Evolutionary conservation across 23 tunicate genomes (phyloP), one percentile per base, ranked within the genome.

Genomic region (Trididemnum nubilum): DNA sequence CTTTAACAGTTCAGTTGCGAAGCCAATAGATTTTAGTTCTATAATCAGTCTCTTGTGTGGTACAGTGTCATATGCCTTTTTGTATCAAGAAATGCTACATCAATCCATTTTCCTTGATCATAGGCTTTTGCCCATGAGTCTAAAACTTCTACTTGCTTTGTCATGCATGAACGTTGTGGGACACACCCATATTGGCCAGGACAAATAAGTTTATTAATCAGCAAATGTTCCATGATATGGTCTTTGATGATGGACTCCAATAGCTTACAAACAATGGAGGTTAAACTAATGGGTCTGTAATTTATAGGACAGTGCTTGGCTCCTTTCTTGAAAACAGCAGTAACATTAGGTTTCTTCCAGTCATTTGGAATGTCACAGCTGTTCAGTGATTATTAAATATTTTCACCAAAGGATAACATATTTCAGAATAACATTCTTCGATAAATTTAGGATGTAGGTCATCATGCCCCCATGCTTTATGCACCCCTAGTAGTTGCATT

Each of bases 401-500:
- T 26, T 25, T 64, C 21, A n/a, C 32, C 32, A 64, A 21, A 9
- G 71, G 31, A 12, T 26, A n/a, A 12, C 31, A 26, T 5, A 64
- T 9, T 21, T 21, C 71, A 25, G 30, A 5, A 21, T 18, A 18
- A 26, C 30, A 64, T 64, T 64, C 71, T 64, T 64, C 21, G 12
- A 64, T 12, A 5, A 64, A 26, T 21, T 28, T 26, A 5, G 71
- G 71, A 25, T 64, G 30, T 9, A 64, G 9, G n/a, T 64, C 32
- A 28, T 64, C 71, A 9, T 12, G 71, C 30, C 71, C 71, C 30
- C 71, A 64, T 21, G 71, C 71, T n/a, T 64, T 64, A n/a, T 64
- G 54, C 15, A 7, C 54, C 9, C 15, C 15, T 7, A 44, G 54
- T 15, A 44, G 54, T 44, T 44, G 9, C 15, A 44, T 44, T 44